phyloP scores from a whole-genome alignment of 2,888 invertebrate genomes.

The Euproctis similis region DNA sequence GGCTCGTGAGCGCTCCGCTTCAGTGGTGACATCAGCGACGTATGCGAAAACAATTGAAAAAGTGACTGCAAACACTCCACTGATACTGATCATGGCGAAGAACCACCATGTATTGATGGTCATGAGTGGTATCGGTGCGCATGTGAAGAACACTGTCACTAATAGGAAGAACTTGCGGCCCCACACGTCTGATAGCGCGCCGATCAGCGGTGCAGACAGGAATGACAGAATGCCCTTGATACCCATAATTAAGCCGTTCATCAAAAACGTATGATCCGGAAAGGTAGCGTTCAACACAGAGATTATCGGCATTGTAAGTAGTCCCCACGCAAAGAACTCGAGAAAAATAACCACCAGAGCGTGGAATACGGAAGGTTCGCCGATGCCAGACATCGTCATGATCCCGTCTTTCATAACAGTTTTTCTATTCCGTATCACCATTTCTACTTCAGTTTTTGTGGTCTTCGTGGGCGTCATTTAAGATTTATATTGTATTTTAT shows the following conservation, averaged over 20 bases:
- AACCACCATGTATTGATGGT: conserved; percentile 99
- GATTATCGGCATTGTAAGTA: conserved; percentile 98
- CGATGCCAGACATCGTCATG: conserved; percentile 91
- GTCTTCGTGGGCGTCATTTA: conserved; percentile 84
- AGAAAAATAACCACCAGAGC: conserved; percentile 99
- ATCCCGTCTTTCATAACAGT: conserved; percentile 91
- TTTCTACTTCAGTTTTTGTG: conserved; percentile 89
- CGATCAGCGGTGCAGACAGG: conserved; percentile 96
- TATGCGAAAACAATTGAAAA: conserved; percentile 99
- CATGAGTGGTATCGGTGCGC: conserved; percentile 99
- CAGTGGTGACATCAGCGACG: conserved; percentile 99
- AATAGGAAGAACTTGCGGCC: conserved; percentile 98
- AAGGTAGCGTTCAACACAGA: conserved; percentile 96
- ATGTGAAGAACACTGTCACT: conserved; percentile 98
- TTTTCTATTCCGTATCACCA: conserved; percentile 91
- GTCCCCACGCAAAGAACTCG: conserved; percentile 99
- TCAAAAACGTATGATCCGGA: conserved; percentile 98
- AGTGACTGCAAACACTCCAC: conserved; percentile 98
- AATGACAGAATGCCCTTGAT: conserved; percentile 98
- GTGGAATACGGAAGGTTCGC: conserved; percentile 97
- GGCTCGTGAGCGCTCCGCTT: conserved; percentile 94
- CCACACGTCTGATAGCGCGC: conserved; percentile 98
- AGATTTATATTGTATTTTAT: conserved; percentile 47
- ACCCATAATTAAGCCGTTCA: conserved; percentile 99
- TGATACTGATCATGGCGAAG: conserved; percentile 99